Evolutionary conservation across 1,140 invertebrate genomes (phyloP).

Genomic region (Agrilus planipennis): DNA sequence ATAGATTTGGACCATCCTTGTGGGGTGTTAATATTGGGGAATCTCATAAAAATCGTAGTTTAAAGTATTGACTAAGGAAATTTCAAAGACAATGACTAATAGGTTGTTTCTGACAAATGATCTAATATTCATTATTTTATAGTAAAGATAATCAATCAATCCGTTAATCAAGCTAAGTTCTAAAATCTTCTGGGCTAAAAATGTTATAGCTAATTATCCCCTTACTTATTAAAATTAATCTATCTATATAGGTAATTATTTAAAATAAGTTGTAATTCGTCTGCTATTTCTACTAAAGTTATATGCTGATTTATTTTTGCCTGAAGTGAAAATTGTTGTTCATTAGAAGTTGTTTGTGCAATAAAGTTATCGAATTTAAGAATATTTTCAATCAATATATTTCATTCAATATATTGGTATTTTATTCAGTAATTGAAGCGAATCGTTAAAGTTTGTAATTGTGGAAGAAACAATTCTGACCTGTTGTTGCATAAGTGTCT

Average conservation of each 20-base stretch:
- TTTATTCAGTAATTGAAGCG: neutral
- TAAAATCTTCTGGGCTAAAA: slow-evolving; percentile 1
- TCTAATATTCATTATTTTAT: neutral
- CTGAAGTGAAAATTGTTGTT: slow-evolving; percentile 8
- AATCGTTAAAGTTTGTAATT: slow-evolving; percentile 14
- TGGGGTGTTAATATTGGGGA: neutral
- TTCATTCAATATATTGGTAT: no score
- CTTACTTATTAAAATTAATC: neutral
- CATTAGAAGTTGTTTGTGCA: slow-evolving; percentile 5
- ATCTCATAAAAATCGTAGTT: slow-evolving; percentile 1
- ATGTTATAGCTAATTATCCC: neutral
- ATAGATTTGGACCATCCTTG: neutral
- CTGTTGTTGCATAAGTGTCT: slow-evolving; percentile 16
- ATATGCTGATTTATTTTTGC: neutral
- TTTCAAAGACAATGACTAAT: neutral
- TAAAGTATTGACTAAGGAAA: neutral
- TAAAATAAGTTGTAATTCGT: slow-evolving; percentile 6
- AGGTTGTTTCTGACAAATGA: neutral
- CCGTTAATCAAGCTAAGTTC: neutral
- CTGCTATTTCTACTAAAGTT: slow-evolving; percentile 10
- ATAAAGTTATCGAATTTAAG: slow-evolving; percentile 7
- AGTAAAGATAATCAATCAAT: neutral
- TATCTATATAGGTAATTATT: slow-evolving; percentile 1
- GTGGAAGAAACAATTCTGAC: slow-evolving; percentile 11
- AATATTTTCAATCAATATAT: slow-evolving; percentile 4